phyloP scores from a whole-genome alignment of 2,797 vertebrate genomes.

The Myotis findleyi region DNA sequence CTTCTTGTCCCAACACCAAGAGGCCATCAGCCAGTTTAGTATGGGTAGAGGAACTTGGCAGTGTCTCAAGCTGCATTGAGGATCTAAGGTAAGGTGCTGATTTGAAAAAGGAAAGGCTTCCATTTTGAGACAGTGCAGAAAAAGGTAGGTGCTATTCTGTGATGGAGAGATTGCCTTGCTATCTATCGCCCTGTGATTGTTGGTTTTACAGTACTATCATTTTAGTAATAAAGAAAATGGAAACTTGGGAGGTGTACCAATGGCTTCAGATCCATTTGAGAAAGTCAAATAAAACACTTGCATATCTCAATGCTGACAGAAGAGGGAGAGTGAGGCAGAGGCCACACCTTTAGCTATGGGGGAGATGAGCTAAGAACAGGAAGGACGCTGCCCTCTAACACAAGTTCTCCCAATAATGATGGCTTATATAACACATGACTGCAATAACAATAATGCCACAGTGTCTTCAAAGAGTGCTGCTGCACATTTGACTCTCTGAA shows the following conservation, averaged over 20 bases:
- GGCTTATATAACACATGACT: background rate
- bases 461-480: background rate
- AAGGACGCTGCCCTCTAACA: conserved; percentile 2
- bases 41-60: background rate
- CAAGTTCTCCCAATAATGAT: conserved; percentile 37
- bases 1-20: background rate
- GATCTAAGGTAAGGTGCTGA: background rate
- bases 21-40: background rate
- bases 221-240: conserved; percentile 25
- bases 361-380: conserved; percentile 14
- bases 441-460: background rate
- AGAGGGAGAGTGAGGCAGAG: background rate
- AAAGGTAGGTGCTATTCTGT: background rate
- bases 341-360: background rate
- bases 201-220: background rate
- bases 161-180: background rate
- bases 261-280: background rate
- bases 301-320: background rate
- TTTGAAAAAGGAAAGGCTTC: conserved; percentile 12
- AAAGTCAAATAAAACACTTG: conserved; percentile 11
- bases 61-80: background rate
- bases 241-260: background rate
- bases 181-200: background rate
- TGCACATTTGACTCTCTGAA: background rate
- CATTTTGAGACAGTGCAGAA: background rate